Percentiles rank a stretch among this genome's conserved stretches.
These are phyloP conservation scores for Diorhabda elongata DNA, from an alignment of 1,140 invertebrate species.

Conservation along the genomic window DNA sequence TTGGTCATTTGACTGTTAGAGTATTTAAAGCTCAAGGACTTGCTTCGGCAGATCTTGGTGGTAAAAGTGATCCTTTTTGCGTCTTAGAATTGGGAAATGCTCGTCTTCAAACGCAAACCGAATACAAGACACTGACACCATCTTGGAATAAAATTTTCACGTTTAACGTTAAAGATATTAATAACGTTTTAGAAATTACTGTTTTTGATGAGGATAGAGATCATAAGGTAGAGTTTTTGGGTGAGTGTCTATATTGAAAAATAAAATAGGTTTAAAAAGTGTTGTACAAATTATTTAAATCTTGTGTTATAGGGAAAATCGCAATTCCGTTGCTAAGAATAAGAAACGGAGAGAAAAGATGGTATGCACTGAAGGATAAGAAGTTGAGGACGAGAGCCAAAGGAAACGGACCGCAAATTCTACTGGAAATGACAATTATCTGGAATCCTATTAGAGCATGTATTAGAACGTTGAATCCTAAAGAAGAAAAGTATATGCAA, in stretches of 20 bases:
- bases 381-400: conserved; percentile 85
- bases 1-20: conserved; percentile 85
- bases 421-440: conserved; percentile 85
- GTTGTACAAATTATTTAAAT: background rate
- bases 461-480: conserved; percentile 89
- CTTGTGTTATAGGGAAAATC: conserved; percentile 53
- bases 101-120: conserved; percentile 94
- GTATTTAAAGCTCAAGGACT: conserved; percentile 86
- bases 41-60: conserved; percentile 85
- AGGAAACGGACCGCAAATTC: conserved; percentile 84
- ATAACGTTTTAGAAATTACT: conserved; percentile 92
- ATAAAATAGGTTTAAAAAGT: background rate
- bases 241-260: conserved; percentile 43
- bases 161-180: conserved; percentile 97
- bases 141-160: conserved; percentile 99
- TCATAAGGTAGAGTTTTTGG: conserved; percentile 96
- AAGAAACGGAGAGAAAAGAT: conserved; percentile 85
- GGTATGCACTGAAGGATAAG: conserved; percentile 96
- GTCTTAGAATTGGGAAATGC: conserved; percentile 94
- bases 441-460: conserved; percentile 91
- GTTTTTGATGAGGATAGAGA: conserved; percentile 98
- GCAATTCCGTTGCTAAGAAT: conserved; percentile 85
- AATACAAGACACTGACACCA: conserved; percentile 95
- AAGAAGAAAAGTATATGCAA: conserved; percentile 93
- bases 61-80: conserved; percentile 96